Conservation (phyloP, 1,140 invertebrate genomes). For the Aphelenchoides besseyi region DNA sequence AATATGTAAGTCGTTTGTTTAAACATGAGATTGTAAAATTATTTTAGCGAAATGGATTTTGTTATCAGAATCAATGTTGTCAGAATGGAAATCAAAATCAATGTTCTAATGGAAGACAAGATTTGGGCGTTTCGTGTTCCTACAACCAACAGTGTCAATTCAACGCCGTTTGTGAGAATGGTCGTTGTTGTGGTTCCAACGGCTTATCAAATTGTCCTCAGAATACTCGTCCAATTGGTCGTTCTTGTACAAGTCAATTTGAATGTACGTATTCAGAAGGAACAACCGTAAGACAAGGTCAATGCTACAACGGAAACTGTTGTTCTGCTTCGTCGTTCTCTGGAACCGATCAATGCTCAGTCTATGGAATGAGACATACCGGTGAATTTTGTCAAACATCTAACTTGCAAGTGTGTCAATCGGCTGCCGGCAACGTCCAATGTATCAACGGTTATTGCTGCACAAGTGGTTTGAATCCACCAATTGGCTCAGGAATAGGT, state of each 20-base stretch:
- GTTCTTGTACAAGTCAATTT: background rate
- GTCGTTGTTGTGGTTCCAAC: background rate
- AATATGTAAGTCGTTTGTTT: background rate
- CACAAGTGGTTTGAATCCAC: too few species aligned
- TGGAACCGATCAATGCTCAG: background rate
- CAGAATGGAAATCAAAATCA: background rate
- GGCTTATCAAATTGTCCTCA: background rate
- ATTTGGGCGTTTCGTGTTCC: background rate
- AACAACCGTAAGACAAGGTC: background rate
- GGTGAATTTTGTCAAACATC: background rate
- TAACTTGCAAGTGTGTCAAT: background rate
- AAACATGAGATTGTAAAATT: too few species aligned
- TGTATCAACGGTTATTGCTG: conserved; percentile 3
- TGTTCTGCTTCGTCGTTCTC: background rate
- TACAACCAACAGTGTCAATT: background rate
- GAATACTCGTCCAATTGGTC: background rate
- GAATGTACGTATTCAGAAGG: background rate
- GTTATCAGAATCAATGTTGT: background rate
- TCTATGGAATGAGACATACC: background rate
- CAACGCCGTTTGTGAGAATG: background rate
- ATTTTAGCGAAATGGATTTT: background rate
- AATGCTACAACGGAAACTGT: background rate
- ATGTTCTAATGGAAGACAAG: background rate
- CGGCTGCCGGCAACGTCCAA: background rate
- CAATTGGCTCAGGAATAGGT: too few species aligned